Evolutionary conservation across 1,140 invertebrate species (phyloP), one percentile per base, ranked within the genome.

Genomic region (Drosophila leontia): DNA sequence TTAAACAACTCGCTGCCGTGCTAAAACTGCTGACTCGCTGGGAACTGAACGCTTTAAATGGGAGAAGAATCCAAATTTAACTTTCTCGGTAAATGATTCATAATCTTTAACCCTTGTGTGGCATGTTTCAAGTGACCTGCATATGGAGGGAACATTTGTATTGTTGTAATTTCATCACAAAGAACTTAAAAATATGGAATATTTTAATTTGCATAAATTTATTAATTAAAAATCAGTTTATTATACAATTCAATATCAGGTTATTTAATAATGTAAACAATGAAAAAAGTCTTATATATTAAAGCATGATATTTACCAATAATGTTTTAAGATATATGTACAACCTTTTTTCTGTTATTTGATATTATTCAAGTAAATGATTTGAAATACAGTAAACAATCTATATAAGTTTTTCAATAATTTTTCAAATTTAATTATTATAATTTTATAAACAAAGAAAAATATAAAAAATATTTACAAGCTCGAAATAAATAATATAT

Each of bases 1-100:
- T 62, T 53, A 12, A 75, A 47, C 42, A 55, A 64, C 45, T 67
- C 55, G 80, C 77, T 70, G 80, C 70, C 48, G 59, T 37, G 41
- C 35, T 57, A 75, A 88, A 87, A 87, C 69, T 87, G 84, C 84
- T 87, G 84, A 87, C 80, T 84, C 84, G 80, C 53, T 70, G 65
- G 42, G 44, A 61, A 88, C 72, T 35, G 69, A 81, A 78, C 84
- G 77, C 80, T 80, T 88, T 78, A 75, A 87, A 84, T 75, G 84
- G 77, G 65, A 84, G 84, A 88, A 71, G 80, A 72, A 87, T 88
- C 84, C 84, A 87, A 87, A 88, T 75, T 78, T 87, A 87, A 88
- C 84, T 87, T 88, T 88, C 78, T 69, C 70, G 42, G 56, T 67
- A 87, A 82, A 84, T 87, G 84, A 87, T 71, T 87, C 84, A 87